These are phyloP conservation scores for Nixonia krombeini DNA, from an alignment of 1,140 invertebrate genomes.

Conservation along the genomic window DNA sequence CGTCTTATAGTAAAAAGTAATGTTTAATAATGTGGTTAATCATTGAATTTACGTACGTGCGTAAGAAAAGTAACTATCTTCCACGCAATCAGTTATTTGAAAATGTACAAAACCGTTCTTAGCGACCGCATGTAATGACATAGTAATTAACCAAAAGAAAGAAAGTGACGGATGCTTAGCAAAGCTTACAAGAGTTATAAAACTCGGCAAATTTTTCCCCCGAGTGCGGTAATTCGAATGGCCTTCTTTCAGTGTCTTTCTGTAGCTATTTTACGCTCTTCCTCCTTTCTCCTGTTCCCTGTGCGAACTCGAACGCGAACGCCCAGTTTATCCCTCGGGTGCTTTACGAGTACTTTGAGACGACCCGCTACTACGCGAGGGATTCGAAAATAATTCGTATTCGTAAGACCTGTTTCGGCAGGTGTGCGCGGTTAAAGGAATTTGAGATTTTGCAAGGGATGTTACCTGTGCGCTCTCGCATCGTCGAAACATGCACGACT, in stretches of 20 bases:
- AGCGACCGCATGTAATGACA: conserved; percentile 10
- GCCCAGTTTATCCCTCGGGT: conserved; percentile 38
- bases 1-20: too few relatives aligned
- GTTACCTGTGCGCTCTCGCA: conserved; percentile 13
- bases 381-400: conserved; percentile 47
- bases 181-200: conserved; percentile 24
- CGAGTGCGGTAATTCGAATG: conserved; percentile 42
- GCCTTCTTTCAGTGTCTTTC: conserved; percentile 25
- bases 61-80: too few relatives aligned
- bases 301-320: conserved; percentile 24
- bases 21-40: too few relatives aligned
- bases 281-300: conserved; percentile 20
- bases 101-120: too few relatives aligned
- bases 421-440: conserved; percentile 39
- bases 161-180: conserved; percentile 21
- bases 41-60: too few relatives aligned
- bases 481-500: conserved; percentile 24
- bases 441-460: conserved; percentile 36
- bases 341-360: conserved; percentile 41
- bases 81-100: too few relatives aligned
- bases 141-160: conserved; percentile 16
- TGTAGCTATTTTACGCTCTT: conserved; percentile 30
- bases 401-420: conserved; percentile 25
- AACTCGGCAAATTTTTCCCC: conserved; percentile 43
- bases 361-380: conserved; percentile 15